These are phyloP conservation scores for Porites cylindrica DNA, from an alignment of 92 coral and sea anemone species.

Conservation along the genomic window DNA sequence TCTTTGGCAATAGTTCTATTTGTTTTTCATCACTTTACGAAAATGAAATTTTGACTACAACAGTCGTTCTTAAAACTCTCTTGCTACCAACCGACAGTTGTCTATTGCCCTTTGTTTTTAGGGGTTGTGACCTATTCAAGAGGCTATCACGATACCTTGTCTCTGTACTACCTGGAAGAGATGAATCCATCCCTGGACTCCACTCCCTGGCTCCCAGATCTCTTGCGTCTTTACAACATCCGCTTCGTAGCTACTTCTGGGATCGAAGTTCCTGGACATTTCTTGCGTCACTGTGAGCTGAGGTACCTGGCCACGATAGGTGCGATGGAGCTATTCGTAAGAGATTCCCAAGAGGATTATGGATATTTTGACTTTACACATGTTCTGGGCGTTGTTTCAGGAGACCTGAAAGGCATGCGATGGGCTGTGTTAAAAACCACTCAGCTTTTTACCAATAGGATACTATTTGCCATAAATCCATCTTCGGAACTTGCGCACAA, in stretches of 20 bases:
- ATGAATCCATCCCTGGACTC: constrained; percentile 47
- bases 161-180: constrained; percentile 74
- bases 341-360: constrained; percentile 43
- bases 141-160: constrained; percentile 82
- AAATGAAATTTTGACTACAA: no score
- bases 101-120: background rate
- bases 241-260: constrained; percentile 65
- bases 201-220: constrained; percentile 71
- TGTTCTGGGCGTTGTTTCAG: constrained; percentile 68
- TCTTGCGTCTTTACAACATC: constrained; percentile 79
- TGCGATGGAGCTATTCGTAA: constrained; percentile 51
- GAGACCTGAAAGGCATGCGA: constrained; percentile 75
- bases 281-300: constrained; percentile 66
- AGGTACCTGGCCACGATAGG: constrained; percentile 35
- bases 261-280: constrained; percentile 28
- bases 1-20: no score
- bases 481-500: background rate
- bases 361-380: constrained; percentile 81
- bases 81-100: no score
- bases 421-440: constrained; percentile 44
- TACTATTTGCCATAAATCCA: constrained; percentile 70
- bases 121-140: constrained; percentile 80
- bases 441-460: constrained; percentile 44
- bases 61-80: no score
- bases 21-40: no score